Conservation (phyloP, 2,888 invertebrate species). For the Craniophora ligustri region DNA sequence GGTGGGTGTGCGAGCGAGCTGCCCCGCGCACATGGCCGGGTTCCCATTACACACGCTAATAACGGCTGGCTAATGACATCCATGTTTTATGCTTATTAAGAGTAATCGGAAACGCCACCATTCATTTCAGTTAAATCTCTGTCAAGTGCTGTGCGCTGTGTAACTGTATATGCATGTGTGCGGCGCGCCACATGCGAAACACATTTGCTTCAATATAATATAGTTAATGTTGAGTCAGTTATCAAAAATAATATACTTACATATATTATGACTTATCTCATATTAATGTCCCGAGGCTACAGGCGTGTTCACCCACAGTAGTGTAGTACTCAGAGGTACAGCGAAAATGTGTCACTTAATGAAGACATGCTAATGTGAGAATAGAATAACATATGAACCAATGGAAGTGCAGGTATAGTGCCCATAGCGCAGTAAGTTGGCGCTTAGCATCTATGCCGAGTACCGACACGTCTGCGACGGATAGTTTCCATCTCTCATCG, state of each 20-base stretch:
- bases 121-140: slow-evolving; percentile 47
- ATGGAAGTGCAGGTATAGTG: too few relatives aligned
- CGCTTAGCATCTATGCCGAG: too few relatives aligned
- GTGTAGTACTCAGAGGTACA: too few relatives aligned
- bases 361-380: too few relatives aligned
- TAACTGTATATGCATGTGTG: slow-evolving; percentile 30
- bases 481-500: too few relatives aligned
- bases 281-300: slow-evolving; percentile 3
- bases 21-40: slow-evolving; percentile 58
- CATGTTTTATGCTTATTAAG: slow-evolving; percentile 42
- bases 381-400: too few relatives aligned
- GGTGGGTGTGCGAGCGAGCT: background rate
- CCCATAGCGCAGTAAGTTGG: too few relatives aligned
- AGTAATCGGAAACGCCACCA: slow-evolving; percentile 49
- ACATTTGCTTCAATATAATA: background rate
- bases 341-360: too few relatives aligned
- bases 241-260: too few relatives aligned
- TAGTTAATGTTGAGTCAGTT: slow-evolving; percentile 12
- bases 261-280: slow-evolving; percentile 6
- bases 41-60: slow-evolving; percentile 54
- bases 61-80: slow-evolving; percentile 50
- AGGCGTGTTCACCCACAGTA: background rate
- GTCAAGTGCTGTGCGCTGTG: slow-evolving; percentile 40
- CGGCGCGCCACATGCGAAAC: background rate
- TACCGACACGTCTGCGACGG: too few relatives aligned